These are phyloP conservation scores for Lates calcarifer DNA, from an alignment of 2,113 vertebrate genomes.

Conservation along the genomic window DNA sequence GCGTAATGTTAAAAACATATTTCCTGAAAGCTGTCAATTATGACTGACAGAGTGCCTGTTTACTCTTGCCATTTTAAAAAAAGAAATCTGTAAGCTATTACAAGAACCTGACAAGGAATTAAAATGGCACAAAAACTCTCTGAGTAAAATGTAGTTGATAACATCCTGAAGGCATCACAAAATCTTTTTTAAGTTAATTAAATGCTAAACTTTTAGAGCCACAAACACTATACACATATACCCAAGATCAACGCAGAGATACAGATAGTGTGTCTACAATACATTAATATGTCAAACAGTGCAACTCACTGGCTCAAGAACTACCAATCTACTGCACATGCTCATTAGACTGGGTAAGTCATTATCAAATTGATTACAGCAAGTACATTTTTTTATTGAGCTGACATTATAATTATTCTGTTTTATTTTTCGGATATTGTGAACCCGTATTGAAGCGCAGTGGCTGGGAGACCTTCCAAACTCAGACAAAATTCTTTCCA, in stretches of 20 bases:
- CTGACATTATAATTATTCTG: neutral
- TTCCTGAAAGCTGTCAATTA: constrained; percentile 19
- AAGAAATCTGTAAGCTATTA: too few relatives aligned
- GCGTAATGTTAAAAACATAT: constrained; percentile 22
- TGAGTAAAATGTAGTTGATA: neutral
- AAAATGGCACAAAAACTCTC: neutral
- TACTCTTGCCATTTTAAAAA: neutral
- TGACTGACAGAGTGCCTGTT: neutral
- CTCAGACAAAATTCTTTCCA: neutral
- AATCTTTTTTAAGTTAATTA: neutral
- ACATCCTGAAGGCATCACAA: neutral
- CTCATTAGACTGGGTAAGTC: neutral
- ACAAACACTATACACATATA: neutral
- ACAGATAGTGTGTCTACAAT: neutral
- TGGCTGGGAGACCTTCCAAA: neutral
- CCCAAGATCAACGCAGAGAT: neutral
- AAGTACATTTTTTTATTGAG: neutral
- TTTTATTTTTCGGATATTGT: constrained; percentile 1
- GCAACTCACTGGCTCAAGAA: neutral
- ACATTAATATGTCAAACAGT: neutral
- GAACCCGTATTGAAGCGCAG: neutral
- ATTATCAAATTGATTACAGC: neutral
- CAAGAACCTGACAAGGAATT: neutral
- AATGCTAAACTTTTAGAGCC: neutral
- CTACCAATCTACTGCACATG: neutral